Conservation (phyloP, 2,113 vertebrate genomes). For the Willisornis vidua region DNA sequence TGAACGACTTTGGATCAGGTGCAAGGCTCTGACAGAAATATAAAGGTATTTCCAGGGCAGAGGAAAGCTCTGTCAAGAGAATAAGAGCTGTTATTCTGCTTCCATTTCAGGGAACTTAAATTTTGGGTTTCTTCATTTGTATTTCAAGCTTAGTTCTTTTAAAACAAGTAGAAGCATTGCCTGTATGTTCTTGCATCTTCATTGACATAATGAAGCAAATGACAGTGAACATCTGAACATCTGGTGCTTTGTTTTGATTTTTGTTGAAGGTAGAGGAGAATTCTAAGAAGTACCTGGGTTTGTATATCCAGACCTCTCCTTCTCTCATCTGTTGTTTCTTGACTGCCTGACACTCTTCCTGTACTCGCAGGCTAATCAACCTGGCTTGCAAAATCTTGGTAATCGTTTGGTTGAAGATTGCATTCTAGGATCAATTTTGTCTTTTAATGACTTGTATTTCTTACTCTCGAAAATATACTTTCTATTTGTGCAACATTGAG, state of each 20-base stretch:
- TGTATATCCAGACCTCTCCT: neutral
- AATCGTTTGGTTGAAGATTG: neutral
- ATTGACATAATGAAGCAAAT: neutral
- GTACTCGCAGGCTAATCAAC: neutral
- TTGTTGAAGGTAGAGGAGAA: neutral
- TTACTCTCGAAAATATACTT: neutral
- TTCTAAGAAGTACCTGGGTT: neutral
- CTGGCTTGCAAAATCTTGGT: neutral
- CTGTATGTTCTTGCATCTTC: neutral
- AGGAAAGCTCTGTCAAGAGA: neutral
- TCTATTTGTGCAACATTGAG: neutral
- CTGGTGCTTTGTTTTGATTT: neutral
- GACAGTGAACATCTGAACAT: neutral
- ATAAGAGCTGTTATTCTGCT: neutral
- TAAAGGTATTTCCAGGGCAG: neutral
- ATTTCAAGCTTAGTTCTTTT: slow-evolving; percentile 7
- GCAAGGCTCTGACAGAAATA: neutral
- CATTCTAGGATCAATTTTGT: neutral
- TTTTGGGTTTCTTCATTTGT: slow-evolving; percentile 51
- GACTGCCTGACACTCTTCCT: neutral
- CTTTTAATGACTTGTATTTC: neutral
- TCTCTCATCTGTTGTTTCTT: neutral
- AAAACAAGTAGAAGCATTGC: neutral
- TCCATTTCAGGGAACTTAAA: neutral
- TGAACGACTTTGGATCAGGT: neutral